Conservation (phyloP, 2,113 vertebrate species). For the Litocranius walleri region DNA sequence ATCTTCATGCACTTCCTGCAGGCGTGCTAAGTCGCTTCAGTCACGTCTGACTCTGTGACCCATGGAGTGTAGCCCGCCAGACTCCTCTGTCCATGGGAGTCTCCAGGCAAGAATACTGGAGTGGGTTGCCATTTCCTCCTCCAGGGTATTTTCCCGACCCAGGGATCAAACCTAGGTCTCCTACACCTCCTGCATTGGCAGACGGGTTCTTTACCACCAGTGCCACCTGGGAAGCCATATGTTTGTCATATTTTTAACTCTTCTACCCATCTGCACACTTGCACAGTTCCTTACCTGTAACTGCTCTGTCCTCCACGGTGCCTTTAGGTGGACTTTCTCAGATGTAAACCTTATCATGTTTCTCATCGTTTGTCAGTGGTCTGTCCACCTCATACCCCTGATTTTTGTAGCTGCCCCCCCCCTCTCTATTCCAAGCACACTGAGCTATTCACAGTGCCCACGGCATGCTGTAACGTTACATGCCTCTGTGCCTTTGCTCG, state of each 20-base stretch:
- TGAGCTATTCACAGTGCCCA: not conserved
- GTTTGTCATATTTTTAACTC: not conserved
- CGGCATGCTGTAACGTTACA: not conserved
- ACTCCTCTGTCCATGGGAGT: not conserved
- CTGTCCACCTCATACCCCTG: not conserved
- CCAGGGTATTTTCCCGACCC: too few relatives aligned
- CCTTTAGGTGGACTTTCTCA: not conserved
- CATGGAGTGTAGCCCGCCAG: too few relatives aligned
- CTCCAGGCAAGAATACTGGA: not conserved
- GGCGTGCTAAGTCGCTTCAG: too few relatives aligned
- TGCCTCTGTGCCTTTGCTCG: not conserved
- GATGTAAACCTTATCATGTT: not conserved
- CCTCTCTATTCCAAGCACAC: not conserved
- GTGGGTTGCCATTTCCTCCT: not conserved
- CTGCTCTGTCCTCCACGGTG: not conserved
- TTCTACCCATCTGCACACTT: not conserved
- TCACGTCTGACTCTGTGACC: too few relatives aligned
- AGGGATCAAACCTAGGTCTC: too few relatives aligned
- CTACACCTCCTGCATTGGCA: too few relatives aligned
- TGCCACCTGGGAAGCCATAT: too few relatives aligned
- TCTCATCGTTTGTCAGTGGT: not conserved
- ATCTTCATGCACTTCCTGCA: too few relatives aligned
- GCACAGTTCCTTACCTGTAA: not conserved
- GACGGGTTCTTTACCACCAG: too few relatives aligned
- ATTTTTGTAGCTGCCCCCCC: not conserved